Conservation (phyloP, 2,113 vertebrate species). For the Brachypteracias leptosomus region DNA sequence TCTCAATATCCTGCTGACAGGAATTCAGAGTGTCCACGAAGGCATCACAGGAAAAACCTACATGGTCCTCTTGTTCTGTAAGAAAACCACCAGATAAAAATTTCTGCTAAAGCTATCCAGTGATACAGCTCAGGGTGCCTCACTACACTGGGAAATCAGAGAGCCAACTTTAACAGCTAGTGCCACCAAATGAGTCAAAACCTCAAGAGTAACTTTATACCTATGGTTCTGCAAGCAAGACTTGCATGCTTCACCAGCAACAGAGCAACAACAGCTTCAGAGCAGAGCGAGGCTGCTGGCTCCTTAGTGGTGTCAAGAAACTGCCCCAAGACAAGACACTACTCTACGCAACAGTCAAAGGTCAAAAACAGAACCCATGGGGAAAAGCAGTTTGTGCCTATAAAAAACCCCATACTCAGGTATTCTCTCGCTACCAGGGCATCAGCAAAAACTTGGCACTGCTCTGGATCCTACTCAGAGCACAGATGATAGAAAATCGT, state of each 20-base stretch:
- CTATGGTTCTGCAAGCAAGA: neutral
- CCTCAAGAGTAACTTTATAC: slow-evolving; percentile 16
- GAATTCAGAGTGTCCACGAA: neutral
- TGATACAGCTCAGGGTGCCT: neutral
- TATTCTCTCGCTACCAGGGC: neutral
- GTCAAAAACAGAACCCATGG: neutral
- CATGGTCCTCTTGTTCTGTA: neutral
- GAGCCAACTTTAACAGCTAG: neutral
- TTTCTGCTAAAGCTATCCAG: neutral
- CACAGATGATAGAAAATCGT: neutral
- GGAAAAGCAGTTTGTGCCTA: neutral
- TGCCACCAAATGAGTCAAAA: slow-evolving; percentile 17
- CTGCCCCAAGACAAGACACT: neutral
- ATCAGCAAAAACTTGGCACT: neutral
- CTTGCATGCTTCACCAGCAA: neutral
- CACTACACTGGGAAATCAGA: accelerated
- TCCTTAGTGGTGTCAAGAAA: neutral
- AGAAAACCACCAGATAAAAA: neutral
- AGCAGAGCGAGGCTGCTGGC: neutral
- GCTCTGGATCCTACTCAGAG: neutral
- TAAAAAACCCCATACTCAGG: neutral
- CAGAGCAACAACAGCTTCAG: neutral
- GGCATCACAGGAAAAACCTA: neutral
- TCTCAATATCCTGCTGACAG: neutral
- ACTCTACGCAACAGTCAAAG: neutral